Evolutionary conservation across 2,113 vertebrate species (phyloP), one percentile per base, ranked within the genome.

Genomic region (Aegithalos caudatus): DNA sequence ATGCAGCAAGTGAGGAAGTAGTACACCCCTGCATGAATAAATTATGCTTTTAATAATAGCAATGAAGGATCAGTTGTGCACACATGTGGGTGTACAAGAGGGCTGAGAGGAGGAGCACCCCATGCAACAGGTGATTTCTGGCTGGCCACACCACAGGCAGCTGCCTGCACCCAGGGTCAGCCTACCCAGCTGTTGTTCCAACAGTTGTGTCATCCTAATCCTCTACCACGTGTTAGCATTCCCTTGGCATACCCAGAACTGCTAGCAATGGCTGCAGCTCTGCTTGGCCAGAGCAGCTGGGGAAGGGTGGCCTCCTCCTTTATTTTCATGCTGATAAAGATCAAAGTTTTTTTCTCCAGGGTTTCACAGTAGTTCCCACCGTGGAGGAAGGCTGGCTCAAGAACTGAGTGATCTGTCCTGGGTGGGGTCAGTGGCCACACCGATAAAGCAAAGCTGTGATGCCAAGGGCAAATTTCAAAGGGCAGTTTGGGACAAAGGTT

Each of bases 51-150:
- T 51, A 81, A 33, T 78, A 84, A 33, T 1, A 64, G 9, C 45
- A n/a, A n/a, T 11, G 24, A 85, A 90, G 93, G 94, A 78, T 80
- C 82, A 82, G 70, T 91, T 97, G 91, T 93, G 78, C 77, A 48
- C 44, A 42, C 40, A 29, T 1, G 14, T n/a, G 57, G 23, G 28
- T 57, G 56, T 64, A 85, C 64, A 66, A 19, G 20, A 72, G 82
- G 54, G 62, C 12, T 2, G 2, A 37, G 37, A 66, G 56, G 61
- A 96, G 69, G 73, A 90, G 91, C 51, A 58, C 51, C 47, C 74
- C 87, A 48, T 74, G 15, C 86, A 95, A 89, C 96, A 97, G 94
- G 82, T 97, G 96, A 87, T 69, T 56, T 94, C 74, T 86, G 82
- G 66, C 91, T 94, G 62, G 81, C 48, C 86, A 31, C 51, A 70